phyloP scores from a whole-genome alignment of 1,140 invertebrate genomes.

The Leptinotarsa defecta region DNA sequence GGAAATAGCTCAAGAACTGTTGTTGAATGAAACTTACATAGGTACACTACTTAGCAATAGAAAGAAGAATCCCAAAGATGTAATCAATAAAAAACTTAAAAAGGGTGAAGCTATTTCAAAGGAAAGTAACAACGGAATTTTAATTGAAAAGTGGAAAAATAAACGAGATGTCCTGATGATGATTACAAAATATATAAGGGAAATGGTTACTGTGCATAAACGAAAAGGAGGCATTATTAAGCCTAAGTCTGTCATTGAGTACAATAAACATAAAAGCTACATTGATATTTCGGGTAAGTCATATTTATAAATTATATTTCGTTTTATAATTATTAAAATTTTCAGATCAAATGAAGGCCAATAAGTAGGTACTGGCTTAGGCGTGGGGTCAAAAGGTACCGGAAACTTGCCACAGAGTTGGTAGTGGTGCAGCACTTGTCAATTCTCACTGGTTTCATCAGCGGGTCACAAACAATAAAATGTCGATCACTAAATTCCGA shows the following conservation, averaged over 20 bases:
- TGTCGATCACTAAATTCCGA: not conserved
- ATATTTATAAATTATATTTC: slow-evolving; percentile 49
- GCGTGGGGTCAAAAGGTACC: slow-evolving; percentile 29
- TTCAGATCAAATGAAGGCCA: slow-evolving; percentile 49
- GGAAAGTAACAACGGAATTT: slow-evolving; percentile 51
- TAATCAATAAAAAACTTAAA: slow-evolving; percentile 49
- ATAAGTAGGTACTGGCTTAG: slow-evolving; percentile 25
- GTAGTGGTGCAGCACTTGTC: slow-evolving; percentile 27
- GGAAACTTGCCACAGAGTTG: slow-evolving; percentile 35
- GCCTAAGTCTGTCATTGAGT: not conserved
- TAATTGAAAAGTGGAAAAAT: slow-evolving; percentile 54
- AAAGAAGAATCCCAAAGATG: slow-evolving; percentile 43
- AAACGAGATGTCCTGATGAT: slow-evolving; percentile 51
- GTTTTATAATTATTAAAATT: not conserved
- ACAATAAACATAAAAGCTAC: slow-evolving; percentile 45
- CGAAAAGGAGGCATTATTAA: slow-evolving; percentile 37
- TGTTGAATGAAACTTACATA: slow-evolving; percentile 50
- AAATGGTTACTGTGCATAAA: slow-evolving; percentile 44
- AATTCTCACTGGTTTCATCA: slow-evolving; percentile 28
- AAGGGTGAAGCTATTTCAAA: slow-evolving; percentile 46
- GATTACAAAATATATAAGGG: slow-evolving; percentile 45
- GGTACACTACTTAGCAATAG: slow-evolving; percentile 50
- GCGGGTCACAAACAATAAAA: slow-evolving; percentile 31
- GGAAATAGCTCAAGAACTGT: slow-evolving; percentile 50
- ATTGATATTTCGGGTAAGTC: slow-evolving; percentile 52